Evolutionary conservation across 2,113 vertebrate genomes (phyloP).

Genomic region (Turdus rufiventris): DNA sequence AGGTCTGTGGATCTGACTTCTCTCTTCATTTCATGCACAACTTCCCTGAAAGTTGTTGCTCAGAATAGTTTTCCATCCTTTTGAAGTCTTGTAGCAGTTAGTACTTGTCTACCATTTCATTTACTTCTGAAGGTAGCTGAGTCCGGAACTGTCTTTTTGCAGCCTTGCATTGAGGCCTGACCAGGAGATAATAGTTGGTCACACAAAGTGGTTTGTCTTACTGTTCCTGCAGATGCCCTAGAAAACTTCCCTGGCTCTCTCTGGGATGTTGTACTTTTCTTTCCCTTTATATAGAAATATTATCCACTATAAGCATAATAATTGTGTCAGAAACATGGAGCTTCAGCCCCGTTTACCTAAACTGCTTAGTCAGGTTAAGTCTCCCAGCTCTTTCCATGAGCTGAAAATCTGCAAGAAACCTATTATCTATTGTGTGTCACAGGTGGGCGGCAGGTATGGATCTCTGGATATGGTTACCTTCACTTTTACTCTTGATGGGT

Average conservation of each 20-base stretch:
- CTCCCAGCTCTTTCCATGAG: background rate
- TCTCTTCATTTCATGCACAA: background rate
- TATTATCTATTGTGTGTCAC: background rate
- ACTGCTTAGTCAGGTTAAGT: background rate
- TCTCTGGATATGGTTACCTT: background rate
- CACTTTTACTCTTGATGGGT: background rate
- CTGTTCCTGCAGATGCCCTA: background rate
- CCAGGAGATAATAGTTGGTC: background rate
- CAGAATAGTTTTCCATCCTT: background rate
- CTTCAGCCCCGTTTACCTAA: background rate
- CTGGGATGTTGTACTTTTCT: background rate
- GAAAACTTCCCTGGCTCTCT: background rate
- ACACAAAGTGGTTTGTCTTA: background rate
- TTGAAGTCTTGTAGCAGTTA: background rate
- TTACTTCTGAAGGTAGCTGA: background rate
- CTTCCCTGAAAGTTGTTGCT: background rate
- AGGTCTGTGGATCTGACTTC: background rate
- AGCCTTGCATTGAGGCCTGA: background rate
- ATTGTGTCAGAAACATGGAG: background rate
- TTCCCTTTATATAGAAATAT: background rate
- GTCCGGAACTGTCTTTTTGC: background rate
- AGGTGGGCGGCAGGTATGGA: background rate
- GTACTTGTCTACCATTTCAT: background rate
- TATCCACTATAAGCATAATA: background rate
- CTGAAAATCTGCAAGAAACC: background rate